Evolutionary conservation across 2,888 invertebrate genomes (phyloP), one percentile per base, ranked within the genome.

Genomic region (Tiliacea aurago): DNA sequence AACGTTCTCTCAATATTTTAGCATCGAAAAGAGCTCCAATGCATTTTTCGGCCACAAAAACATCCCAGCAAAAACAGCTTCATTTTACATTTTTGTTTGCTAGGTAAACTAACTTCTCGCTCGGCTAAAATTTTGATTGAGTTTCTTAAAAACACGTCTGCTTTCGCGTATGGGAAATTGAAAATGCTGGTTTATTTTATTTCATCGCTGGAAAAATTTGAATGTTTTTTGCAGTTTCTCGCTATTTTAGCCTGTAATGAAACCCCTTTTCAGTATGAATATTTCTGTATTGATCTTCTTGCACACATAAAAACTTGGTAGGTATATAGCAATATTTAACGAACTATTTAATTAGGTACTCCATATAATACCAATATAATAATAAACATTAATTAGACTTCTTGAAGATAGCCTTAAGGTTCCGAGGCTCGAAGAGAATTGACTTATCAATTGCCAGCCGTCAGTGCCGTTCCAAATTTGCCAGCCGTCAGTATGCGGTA

Each of bases 121-220:
- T 15, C 10, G 49, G n/a, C 23, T 43, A 33, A 41, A 4, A 66
- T 58, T 75, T 70, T 64, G 66, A 71, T 71, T 72, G 55, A 45
- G n/a, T 62, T 79, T 66, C 20, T 28, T 47, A 15, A 63, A 70
- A 72, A 23, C 53, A 45, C 18, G 18, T 41, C 41, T 61, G 20
- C n/a, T 37, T 61, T 62, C 20, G n/a, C n/a, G 20, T 33, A 63
- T 58, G 43, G 47, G 18, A 65, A 73, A 79, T 73, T 75, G 69
- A 64, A 76, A 73, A 73, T 72, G 53, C 18, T 33, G 28, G 10
- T 43, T 53, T 64, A 43, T 73, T 59, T 72, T 76, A 58, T 53
- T 49, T 64, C 20, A 37, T 5, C 37, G 41, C 23, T 20, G 23
- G 28, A 47, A 64, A 63, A 53, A 55, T n/a, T 33, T 1, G 5